A percentile compares a stretch with the other conserved stretches of the same genome.
phyloP scores from a whole-genome alignment of 2,113 vertebrate species.

The Aleadryas rufinucha region DNA sequence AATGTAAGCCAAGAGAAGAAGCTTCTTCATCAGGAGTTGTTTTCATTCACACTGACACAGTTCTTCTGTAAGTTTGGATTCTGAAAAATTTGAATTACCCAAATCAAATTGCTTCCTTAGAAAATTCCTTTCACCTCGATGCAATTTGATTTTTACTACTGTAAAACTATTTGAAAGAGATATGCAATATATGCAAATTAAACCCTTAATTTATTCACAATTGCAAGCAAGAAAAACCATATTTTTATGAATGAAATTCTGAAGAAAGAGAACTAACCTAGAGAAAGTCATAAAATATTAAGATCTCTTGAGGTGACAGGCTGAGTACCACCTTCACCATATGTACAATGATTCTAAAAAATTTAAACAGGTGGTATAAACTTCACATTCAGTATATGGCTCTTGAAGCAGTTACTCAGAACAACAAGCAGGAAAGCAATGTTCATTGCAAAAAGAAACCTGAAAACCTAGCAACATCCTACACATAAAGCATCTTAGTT shows the following conservation, averaged over 20 bases:
- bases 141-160: neutral
- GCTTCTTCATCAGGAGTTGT: neutral
- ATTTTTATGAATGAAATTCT: neutral
- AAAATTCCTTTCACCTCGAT: neutral
- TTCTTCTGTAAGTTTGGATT: neutral
- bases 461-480: neutral
- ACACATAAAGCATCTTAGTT: neutral
- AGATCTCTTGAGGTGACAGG: neutral
- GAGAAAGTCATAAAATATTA: neutral
- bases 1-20: neutral
- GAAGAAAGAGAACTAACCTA: neutral
- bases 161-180: neutral
- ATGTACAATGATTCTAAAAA: neutral
- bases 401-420: neutral
- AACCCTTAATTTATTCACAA: neutral
- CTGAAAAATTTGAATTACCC: neutral
- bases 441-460: neutral
- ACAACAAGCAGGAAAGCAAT: neutral
- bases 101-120: neutral
- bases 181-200: neutral
- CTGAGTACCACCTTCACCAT: neutral
- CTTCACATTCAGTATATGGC: neutral
- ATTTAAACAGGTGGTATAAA: neutral
- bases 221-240: neutral
- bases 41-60: neutral